These are phyloP conservation scores for Diglossa brunneiventris DNA, from an alignment of 2,113 vertebrate genomes.

Conservation along the genomic window DNA sequence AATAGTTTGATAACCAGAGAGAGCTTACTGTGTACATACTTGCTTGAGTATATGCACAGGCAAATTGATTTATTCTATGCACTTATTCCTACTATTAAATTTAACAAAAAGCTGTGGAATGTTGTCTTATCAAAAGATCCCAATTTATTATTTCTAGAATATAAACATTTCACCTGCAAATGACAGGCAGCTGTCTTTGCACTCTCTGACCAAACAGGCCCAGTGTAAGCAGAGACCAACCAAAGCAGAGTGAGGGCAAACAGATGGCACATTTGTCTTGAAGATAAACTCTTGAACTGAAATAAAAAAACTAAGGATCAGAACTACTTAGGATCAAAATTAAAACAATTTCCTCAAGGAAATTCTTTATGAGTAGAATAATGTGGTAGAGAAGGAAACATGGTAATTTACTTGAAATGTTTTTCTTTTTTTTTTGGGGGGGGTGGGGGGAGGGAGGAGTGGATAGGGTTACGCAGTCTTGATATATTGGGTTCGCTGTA, in stretches of 20 bases:
- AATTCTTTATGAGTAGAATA: not conserved
- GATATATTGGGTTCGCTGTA: not conserved
- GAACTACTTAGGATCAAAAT: not conserved
- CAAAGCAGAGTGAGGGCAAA: not conserved
- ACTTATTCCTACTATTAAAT: not conserved
- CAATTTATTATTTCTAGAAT: not conserved
- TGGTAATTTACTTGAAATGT: not conserved
- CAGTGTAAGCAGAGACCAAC: not conserved
- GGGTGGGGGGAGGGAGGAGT: fast-evolving
- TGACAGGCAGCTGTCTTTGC: slow-evolving; percentile 22
- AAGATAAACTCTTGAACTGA: not conserved
- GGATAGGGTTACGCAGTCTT: not conserved
- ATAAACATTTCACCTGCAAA: not conserved
- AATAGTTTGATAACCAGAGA: not conserved
- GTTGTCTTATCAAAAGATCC: not conserved
- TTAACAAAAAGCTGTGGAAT: not conserved
- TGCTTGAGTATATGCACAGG: not conserved
- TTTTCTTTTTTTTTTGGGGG: not conserved
- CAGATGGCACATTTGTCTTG: not conserved
- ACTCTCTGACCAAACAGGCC: not conserved
- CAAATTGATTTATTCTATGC: not conserved
- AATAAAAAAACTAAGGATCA: not conserved
- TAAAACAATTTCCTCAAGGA: not conserved
- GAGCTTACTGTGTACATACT: not conserved
- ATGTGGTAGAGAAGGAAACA: not conserved